Base-by-base conservation (phyloP, 2,888 invertebrate genomes). In the Dascillus cervinus region DNA sequence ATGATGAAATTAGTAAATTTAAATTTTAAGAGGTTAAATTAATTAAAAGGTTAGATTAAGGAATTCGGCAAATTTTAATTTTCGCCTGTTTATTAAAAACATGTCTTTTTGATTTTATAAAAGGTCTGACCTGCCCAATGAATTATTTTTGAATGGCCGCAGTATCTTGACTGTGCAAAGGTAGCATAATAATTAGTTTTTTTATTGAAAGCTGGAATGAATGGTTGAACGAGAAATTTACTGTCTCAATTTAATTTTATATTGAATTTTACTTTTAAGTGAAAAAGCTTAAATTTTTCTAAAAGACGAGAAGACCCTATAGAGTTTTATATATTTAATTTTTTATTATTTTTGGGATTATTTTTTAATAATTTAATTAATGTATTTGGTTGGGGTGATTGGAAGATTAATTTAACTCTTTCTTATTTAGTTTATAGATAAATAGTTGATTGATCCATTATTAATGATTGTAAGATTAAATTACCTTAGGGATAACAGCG, bases 401-500 rank as follows among this genome's bases (percentile, higher is more conserved):
- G 32, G 66, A 72, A 75, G 71, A 75, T 73, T 70, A 57, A 62
- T 49, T 41, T 37, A 74, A 74, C 70, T 72, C 66, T 75, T 72
- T 70, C 58, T 29, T 13, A 65, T 53, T 53, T 41, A 56, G 44
- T 39, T 51, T 58, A 65, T 60, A 57, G 38, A 57, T 56, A 51
- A 48, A 47, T 72, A 71, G 65, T 5, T 67, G 45, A 43, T 52
- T 72, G 73, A 74, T 73, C 74, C 71, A 68, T 49, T 65, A 57
- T 53, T 73, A 66, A 55, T 66, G 72, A 75, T 74, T 73, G 73
- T 45, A 73, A 75, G 47, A 73, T 72, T 66, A 76, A 82, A 75
- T 79, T 82, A 82, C 80, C 76, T 77, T 77, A 79, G 79, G 80
- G 80, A 82, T 83, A 83, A 83, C 82, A 83, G 82, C 78, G 75